Base-by-base conservation (phyloP, 2,888 invertebrate species). In the Blera fallax region DNA sequence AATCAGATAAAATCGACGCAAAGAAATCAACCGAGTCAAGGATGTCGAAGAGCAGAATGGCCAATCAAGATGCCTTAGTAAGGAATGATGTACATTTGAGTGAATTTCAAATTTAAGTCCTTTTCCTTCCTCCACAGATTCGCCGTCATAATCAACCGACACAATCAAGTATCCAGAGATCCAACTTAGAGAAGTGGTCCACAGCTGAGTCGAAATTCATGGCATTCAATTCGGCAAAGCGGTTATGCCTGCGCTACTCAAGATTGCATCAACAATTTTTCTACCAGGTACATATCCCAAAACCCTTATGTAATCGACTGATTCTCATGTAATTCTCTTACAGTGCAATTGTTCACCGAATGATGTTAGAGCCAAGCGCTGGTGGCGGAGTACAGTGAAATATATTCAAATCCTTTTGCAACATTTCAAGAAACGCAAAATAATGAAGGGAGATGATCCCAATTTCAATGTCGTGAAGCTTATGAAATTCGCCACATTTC, bases 1-100 rank as follows among this genome's bases (percentile, higher is more conserved):
- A 91, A 60, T 88, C 89, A 32, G 93, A 93, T 82, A 91, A 91
- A 67, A n/a, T 50, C 89, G 90, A 89, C 93, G 88, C 90, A 91
- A 87, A 70, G 32, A 84, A 87, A 10, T 18, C 48, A 4, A 34
- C 40, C 0, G 52, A 58, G 32, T 37, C 76, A 11, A 64, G 60
- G 14, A 48, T 67, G n/a, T 14, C 67, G 5, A 82, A 83, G 54
- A 56, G 52, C 0, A 87, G 82, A 40, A 88, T 87, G 24, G 73
- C 40, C 1, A 87, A 88, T 37, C 76, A 87, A 37, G 87, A 87
- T n/a, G 18, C 60, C 6, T 69, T 88, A 79, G 88, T 88, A 84
- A 67, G 21, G 7, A 16, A 6, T 48, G 43, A 0, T n/a, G n/a
- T n/a, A n/a, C n/a, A 6, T 7, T 16, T 16, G 16, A 27, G 7